These are phyloP conservation scores for Peromyscus leucopus DNA, from an alignment of 2,113 vertebrate species.

Conservation along the genomic window DNA sequence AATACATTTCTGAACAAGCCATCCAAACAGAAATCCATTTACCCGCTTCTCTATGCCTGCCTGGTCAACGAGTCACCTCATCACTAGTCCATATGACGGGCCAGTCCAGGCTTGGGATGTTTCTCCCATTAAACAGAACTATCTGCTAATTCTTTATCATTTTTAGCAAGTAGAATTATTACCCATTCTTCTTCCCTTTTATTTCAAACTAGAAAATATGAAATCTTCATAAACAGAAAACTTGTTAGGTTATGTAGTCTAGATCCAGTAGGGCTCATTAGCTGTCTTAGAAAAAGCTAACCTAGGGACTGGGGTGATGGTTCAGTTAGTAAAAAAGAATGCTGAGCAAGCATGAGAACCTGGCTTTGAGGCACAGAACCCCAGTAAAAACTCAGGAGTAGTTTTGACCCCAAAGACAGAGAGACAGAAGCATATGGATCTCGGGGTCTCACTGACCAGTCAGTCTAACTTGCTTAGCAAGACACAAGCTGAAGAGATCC, in stretches of 20 bases:
- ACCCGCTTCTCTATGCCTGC: not conserved
- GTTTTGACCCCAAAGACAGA: not conserved
- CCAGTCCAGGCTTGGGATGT: not conserved
- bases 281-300: not conserved
- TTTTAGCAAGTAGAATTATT: slow-evolving; percentile 7
- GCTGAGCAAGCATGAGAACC: not conserved
- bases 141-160: not conserved
- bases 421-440: not conserved
- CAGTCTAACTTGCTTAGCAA: not conserved
- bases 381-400: too few relatives aligned
- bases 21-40: not conserved
- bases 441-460: too few relatives aligned
- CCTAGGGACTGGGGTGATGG: not conserved
- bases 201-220: slow-evolving; percentile 19
- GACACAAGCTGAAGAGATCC: not conserved
- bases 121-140: not conserved
- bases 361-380: not conserved
- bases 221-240: not conserved
- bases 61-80: not conserved
- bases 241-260: not conserved
- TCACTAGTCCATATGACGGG: not conserved
- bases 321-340: not conserved
- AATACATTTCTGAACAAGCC: not conserved
- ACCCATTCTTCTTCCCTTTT: not conserved
- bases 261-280: not conserved